A percentile compares a stretch with the other conserved stretches of the same genome.
These are phyloP conservation scores for Laupala kohalensis DNA, from an alignment of 1,140 invertebrate genomes.

Conservation along the genomic window DNA sequence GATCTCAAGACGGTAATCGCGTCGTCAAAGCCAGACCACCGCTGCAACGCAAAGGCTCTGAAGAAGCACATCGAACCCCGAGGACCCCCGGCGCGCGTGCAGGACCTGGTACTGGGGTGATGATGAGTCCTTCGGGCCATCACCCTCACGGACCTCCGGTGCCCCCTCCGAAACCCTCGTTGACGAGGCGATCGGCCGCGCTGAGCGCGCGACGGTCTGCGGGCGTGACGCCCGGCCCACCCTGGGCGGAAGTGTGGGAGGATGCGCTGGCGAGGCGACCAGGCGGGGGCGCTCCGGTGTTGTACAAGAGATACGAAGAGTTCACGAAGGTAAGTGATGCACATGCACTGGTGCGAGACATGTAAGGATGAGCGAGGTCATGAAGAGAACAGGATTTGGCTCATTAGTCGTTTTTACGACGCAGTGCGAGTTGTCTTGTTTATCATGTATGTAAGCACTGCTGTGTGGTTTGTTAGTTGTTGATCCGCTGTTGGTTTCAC, in stretches of 20 bases:
- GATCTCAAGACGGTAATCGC: background rate
- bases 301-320: background rate
- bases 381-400: too few relatives aligned
- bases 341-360: too few relatives aligned
- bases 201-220: background rate
- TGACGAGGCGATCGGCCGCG: too few relatives aligned
- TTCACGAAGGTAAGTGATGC: background rate
- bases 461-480: too few relatives aligned
- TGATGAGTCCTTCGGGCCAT: background rate
- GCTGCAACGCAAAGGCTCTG: background rate
- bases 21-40: background rate
- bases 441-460: too few relatives aligned
- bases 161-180: too few relatives aligned
- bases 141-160: too few relatives aligned
- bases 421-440: too few relatives aligned
- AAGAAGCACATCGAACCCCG: background rate
- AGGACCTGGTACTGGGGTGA: background rate
- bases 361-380: too few relatives aligned
- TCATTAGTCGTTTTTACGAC: too few relatives aligned
- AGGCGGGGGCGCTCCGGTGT: background rate
- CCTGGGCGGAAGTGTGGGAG: background rate
- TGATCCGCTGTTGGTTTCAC: too few relatives aligned
- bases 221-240: background rate
- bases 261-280: background rate
- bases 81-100: background rate